phyloP scores from a whole-genome alignment of 2,888 invertebrate genomes.

The Drosophila melanocephala region DNA sequence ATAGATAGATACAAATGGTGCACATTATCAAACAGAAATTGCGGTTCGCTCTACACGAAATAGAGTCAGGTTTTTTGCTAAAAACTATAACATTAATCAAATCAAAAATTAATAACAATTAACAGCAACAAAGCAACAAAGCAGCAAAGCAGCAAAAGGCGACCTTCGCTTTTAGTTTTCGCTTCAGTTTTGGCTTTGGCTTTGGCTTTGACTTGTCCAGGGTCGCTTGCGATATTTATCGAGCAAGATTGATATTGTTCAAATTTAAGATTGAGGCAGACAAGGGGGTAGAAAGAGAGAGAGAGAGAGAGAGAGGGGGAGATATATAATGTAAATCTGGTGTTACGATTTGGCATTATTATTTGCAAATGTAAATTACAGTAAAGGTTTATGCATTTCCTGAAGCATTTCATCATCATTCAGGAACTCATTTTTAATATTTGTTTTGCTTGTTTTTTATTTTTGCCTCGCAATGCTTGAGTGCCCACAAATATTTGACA shows the following conservation, averaged over 20 bases:
- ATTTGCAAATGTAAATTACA: neutral
- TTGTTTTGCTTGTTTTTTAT: neutral
- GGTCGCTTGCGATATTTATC: slow-evolving; percentile 41
- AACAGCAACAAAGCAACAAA: slow-evolving; percentile 45
- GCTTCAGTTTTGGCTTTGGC: slow-evolving; percentile 48
- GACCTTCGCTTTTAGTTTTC: slow-evolving; percentile 65
- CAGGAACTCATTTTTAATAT: neutral
- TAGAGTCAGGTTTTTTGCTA: slow-evolving; percentile 17
- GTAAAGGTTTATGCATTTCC: neutral
- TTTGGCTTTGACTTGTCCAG: slow-evolving; percentile 58
- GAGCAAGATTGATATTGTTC: slow-evolving; percentile 5
- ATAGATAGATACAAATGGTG: neutral
- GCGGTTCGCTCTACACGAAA: neutral
- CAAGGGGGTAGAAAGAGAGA: neutral
- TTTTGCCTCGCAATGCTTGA: neutral
- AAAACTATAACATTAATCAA: slow-evolving; percentile 4
- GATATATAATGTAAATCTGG: neutral
- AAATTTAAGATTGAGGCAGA: neutral
- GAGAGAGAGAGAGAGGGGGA: neutral
- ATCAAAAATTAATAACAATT: slow-evolving; percentile 59
- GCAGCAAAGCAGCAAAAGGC: slow-evolving; percentile 6
- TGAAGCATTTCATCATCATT: neutral
- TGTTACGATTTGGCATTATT: neutral
- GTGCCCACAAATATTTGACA: slow-evolving; percentile 21
- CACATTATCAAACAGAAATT: slow-evolving; percentile 4